Percentiles rank a stretch among this genome's conserved stretches.
Evolutionary conservation across 2,888 invertebrate species (phyloP).

Genomic region (Hemithea aestivaria): DNA sequence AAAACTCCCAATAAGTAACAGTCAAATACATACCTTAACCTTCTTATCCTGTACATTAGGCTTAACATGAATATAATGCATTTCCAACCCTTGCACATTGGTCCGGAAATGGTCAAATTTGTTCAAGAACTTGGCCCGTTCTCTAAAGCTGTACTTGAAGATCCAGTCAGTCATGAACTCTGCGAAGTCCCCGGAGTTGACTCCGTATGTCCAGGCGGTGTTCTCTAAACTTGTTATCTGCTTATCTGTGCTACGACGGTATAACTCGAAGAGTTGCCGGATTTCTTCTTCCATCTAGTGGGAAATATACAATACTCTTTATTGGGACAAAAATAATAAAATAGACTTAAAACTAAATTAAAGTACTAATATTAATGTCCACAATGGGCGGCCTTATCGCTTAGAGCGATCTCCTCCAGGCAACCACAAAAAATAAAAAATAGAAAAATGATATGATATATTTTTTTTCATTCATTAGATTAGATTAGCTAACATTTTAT

Average conservation of each 20-base stretch:
- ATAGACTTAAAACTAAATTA: too few relatives aligned
- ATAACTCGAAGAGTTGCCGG: slow-evolving; percentile 69
- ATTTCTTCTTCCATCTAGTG: slow-evolving; percentile 77
- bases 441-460: too few relatives aligned
- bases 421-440: too few relatives aligned
- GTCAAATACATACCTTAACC: slow-evolving; percentile 47
- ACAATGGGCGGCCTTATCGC: too few relatives aligned
- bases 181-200: slow-evolving; percentile 83
- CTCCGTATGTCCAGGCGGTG: slow-evolving; percentile 87
- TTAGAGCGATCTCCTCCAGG: too few relatives aligned
- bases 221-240: slow-evolving; percentile 70
- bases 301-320: background rate
- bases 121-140: slow-evolving; percentile 83
- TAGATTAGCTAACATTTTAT: too few relatives aligned
- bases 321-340: too few relatives aligned
- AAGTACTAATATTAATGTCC: too few relatives aligned
- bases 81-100: slow-evolving; percentile 83
- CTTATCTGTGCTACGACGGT: slow-evolving; percentile 48
- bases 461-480: too few relatives aligned
- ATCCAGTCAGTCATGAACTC: slow-evolving; percentile 88
- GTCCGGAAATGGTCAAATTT: slow-evolving; percentile 86
- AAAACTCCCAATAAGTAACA: too few relatives aligned
- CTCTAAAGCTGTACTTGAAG: slow-evolving; percentile 80
- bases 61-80: slow-evolving; percentile 87
- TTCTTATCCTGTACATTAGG: slow-evolving; percentile 57